phyloP scores from a whole-genome alignment of 2,797 vertebrate genomes.

The Ataeniobius toweri region DNA sequence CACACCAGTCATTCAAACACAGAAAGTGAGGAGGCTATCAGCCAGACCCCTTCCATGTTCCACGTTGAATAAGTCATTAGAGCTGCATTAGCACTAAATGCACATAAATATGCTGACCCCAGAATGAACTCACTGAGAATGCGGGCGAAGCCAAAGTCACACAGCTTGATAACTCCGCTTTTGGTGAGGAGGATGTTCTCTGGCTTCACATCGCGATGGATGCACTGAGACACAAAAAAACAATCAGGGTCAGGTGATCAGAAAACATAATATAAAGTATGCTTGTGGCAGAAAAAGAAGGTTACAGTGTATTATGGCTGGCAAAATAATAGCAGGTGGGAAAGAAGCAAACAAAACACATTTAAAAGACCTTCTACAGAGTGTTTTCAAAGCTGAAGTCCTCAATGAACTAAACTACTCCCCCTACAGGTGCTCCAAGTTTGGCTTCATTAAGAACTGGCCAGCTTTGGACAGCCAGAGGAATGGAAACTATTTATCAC shows the following conservation, averaged over 20 bases:
- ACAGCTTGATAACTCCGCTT: conserved; percentile 89
- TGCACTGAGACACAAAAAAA: conserved; percentile 69
- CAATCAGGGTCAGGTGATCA: conserved; percentile 12
- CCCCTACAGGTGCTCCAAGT: neutral
- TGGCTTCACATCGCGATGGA: conserved; percentile 90
- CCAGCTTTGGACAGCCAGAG: neutral
- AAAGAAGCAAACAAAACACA: neutral
- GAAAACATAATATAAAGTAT: conserved; percentile 19
- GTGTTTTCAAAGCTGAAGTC: neutral
- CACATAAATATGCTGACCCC: conserved; percentile 47
- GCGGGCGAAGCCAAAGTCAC: conserved; percentile 90
- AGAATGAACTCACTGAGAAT: conserved; percentile 84
- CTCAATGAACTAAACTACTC: neutral
- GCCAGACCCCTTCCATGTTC: conserved; percentile 43
- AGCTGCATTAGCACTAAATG: conserved; percentile 59
- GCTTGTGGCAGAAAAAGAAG: conserved; percentile 6
- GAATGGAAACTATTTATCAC: too few relatives aligned
- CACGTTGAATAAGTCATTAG: conserved; percentile 75
- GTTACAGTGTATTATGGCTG: neutral
- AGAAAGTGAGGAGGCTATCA: conserved; percentile 65
- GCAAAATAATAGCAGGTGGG: conserved; percentile 6
- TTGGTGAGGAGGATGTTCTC: conserved; percentile 93
- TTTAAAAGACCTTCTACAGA: neutral
- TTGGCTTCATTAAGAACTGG: neutral
- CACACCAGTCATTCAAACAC: conserved; percentile 42